These are phyloP conservation scores for Pseudococcus longispinus DNA, from an alignment of 2,888 invertebrate species.

Conservation along the genomic window DNA sequence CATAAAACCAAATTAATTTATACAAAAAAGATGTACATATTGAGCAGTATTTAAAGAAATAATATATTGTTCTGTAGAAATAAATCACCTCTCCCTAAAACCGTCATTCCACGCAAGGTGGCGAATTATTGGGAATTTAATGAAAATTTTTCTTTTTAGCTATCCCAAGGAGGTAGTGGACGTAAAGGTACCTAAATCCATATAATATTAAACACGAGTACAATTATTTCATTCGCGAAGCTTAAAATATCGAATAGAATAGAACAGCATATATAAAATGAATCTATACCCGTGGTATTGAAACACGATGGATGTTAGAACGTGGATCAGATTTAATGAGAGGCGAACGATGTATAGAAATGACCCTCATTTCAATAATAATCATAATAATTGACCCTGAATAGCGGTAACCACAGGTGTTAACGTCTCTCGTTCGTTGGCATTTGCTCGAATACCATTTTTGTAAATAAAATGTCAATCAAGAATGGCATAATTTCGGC, in stretches of 20 bases:
- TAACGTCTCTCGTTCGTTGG: not conserved
- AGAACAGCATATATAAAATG: not conserved
- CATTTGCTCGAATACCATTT: constrained; percentile 12
- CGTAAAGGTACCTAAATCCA: not conserved
- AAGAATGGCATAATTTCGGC: constrained; percentile 11
- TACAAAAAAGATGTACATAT: not conserved
- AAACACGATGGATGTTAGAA: not conserved
- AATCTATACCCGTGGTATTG: not conserved
- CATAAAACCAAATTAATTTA: not conserved
- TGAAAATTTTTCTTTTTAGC: not conserved
- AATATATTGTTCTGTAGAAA: not conserved
- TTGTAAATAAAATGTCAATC: constrained; percentile 41
- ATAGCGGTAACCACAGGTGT: constrained; percentile 26
- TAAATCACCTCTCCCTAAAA: not conserved
- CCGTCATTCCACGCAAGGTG: not conserved
- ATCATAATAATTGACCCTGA: constrained; percentile 41
- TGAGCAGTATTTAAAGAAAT: not conserved
- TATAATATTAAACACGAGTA: not conserved
- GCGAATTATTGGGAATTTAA: not conserved
- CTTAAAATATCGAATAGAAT: not conserved
- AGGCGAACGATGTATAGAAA: constrained; percentile 8
- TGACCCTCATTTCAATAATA: constrained; percentile 28
- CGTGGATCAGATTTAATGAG: constrained; percentile 29
- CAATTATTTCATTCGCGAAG: constrained; percentile 6
- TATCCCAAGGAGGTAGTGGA: not conserved